phyloP scores from a whole-genome alignment of 2,113 vertebrate species.

The Psilopsiagon aurifrons region DNA sequence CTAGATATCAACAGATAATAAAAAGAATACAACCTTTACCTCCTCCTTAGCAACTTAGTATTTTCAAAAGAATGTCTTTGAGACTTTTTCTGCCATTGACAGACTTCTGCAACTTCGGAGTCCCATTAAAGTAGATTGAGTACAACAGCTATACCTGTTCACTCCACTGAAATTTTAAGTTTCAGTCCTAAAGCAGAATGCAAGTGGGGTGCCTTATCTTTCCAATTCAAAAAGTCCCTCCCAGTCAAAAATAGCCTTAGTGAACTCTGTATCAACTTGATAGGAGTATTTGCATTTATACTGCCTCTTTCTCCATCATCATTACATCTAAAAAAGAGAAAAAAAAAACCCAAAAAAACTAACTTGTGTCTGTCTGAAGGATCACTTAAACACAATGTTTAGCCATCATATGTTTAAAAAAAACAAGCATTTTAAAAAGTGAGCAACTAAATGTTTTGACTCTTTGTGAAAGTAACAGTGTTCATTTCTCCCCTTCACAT shows the following conservation, averaged over 20 bases:
- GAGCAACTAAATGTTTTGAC: background rate
- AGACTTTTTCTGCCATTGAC: background rate
- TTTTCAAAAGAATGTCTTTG: background rate
- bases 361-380: background rate
- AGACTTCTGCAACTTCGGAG: background rate
- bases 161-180: slow-evolving; percentile 28
- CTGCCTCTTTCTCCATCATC: background rate
- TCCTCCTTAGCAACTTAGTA: background rate
- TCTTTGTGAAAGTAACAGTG: background rate
- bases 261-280: background rate
- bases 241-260: background rate
- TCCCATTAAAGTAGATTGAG: slow-evolving; percentile 12
- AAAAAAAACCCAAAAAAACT: background rate
- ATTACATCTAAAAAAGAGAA: background rate
- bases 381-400: background rate
- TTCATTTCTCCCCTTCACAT: background rate
- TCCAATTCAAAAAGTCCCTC: background rate
- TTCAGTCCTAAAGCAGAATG: background rate
- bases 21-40: background rate
- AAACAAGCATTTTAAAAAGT: background rate
- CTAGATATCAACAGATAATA: background rate
- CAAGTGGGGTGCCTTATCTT: background rate
- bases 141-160: background rate
- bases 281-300: background rate
- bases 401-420: background rate